Conservation (phyloP, 2,888 invertebrate genomes). For the Aleiodes testaceus region DNA sequence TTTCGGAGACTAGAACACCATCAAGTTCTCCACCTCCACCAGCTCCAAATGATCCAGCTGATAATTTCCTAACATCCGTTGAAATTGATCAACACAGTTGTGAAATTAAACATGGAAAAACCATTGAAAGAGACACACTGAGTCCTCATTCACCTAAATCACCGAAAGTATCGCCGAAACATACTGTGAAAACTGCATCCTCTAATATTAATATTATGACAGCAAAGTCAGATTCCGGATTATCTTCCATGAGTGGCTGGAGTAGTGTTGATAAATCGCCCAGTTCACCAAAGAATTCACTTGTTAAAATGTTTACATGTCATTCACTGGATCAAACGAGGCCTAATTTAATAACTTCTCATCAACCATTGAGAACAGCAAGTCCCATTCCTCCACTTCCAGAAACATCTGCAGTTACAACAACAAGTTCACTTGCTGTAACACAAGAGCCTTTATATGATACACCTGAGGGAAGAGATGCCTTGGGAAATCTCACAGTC, state of each 20-base stretch:
- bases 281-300: conserved; percentile 82
- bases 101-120: conserved; percentile 60
- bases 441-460: conserved; percentile 69
- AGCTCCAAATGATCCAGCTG: conserved; percentile 80
- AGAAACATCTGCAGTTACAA: conserved; percentile 54
- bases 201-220: conserved; percentile 79
- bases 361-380: conserved; percentile 58
- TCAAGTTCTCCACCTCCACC: conserved; percentile 80
- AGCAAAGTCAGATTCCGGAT: conserved; percentile 89
- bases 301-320: conserved; percentile 66
- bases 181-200: conserved; percentile 75
- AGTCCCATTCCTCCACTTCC: conserved; percentile 66
- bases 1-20: conserved; percentile 74
- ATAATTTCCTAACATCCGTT: conserved; percentile 73
- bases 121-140: conserved; percentile 75
- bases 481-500: conserved; percentile 58
- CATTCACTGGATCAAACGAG: conserved; percentile 66
- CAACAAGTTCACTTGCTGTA: conserved; percentile 49
- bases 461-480: conserved; percentile 67
- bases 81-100: conserved; percentile 55
- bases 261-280: conserved; percentile 90
- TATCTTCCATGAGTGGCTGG: conserved; percentile 91
- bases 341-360: conserved; percentile 56
- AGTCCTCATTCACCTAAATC: conserved; percentile 83
- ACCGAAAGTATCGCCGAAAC: conserved; percentile 82